Percentiles rank a stretch among this genome's conserved stretches.
These are phyloP conservation scores for Microdon myrmicae DNA, from an alignment of 2,888 invertebrate genomes.

Conservation along the genomic window DNA sequence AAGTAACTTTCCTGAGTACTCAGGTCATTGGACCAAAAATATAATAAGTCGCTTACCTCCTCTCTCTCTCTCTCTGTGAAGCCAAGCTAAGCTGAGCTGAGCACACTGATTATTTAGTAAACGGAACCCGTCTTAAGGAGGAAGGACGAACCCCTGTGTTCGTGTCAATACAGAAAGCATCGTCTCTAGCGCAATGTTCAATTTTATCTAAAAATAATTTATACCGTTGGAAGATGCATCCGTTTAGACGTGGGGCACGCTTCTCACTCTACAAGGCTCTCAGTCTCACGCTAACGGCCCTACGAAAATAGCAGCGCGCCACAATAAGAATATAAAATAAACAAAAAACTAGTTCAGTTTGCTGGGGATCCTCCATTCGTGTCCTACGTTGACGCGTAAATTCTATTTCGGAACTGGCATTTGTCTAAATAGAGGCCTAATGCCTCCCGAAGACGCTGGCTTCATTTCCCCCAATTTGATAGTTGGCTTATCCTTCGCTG, in stretches of 20 bases:
- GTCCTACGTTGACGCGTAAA: slow-evolving; percentile 36
- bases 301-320: slow-evolving; percentile 43
- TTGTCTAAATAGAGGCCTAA: slow-evolving; percentile 45
- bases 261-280: slow-evolving; percentile 18
- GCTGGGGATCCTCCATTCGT: slow-evolving; percentile 46
- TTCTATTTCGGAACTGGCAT: slow-evolving; percentile 46
- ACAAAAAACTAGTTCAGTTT: slow-evolving; percentile 52
- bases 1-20: no score
- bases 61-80: no score
- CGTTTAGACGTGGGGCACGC: slow-evolving; percentile 44
- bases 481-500: slow-evolving; percentile 13
- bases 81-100: no score
- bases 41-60: slow-evolving; percentile 21
- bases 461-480: slow-evolving; percentile 31
- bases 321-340: slow-evolving; percentile 47
- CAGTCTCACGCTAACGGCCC: slow-evolving; percentile 14
- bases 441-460: slow-evolving; percentile 36
- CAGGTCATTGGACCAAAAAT: slow-evolving; percentile 39
- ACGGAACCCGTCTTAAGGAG: slow-evolving; percentile 17
- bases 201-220: slow-evolving; percentile 44
- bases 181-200: slow-evolving; percentile 15
- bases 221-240: slow-evolving; percentile 42
- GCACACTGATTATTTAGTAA: slow-evolving; percentile 6
- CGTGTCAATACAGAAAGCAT: slow-evolving; percentile 32
- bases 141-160: slow-evolving; percentile 43